These are phyloP conservation scores for Hyalella azteca DNA, from an alignment of 2,888 invertebrate genomes.

Conservation along the genomic window DNA sequence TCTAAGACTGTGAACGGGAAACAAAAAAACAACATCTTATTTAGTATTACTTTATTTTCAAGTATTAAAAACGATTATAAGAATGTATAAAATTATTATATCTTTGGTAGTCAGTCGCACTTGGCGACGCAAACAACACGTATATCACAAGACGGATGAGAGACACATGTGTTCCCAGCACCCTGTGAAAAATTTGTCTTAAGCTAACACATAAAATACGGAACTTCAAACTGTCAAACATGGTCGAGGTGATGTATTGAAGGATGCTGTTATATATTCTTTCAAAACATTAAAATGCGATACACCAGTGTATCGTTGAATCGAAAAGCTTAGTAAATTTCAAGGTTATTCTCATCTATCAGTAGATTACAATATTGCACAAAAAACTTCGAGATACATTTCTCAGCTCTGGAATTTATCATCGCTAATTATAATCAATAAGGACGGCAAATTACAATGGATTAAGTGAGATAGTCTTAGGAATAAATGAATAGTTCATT, in stretches of 20 bases:
- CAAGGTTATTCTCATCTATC: too few relatives aligned
- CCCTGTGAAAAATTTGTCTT: background rate
- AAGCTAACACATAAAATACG: background rate
- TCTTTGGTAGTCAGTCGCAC: constrained; percentile 13
- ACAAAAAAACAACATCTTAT: background rate
- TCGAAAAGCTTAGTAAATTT: too few relatives aligned
- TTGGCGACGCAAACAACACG: constrained; percentile 2
- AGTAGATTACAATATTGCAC: too few relatives aligned
- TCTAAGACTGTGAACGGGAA: background rate
- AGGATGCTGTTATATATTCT: background rate
- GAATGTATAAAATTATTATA: constrained; percentile 28
- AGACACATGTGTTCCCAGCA: background rate
- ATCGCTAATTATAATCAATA: too few relatives aligned
- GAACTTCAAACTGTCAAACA: background rate
- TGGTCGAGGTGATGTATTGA: background rate
- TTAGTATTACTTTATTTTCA: background rate
- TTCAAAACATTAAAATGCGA: background rate
- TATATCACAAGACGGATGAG: background rate
- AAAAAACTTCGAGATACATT: too few relatives aligned
- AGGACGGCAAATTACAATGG: background rate
- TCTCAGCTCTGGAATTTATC: too few relatives aligned
- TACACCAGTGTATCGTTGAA: too few relatives aligned
- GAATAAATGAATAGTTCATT: background rate
- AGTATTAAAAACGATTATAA: background rate
- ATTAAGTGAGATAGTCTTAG: background rate